These are phyloP conservation scores for Parus major DNA, from an alignment of 2,113 vertebrate species.

Conservation along the genomic window DNA sequence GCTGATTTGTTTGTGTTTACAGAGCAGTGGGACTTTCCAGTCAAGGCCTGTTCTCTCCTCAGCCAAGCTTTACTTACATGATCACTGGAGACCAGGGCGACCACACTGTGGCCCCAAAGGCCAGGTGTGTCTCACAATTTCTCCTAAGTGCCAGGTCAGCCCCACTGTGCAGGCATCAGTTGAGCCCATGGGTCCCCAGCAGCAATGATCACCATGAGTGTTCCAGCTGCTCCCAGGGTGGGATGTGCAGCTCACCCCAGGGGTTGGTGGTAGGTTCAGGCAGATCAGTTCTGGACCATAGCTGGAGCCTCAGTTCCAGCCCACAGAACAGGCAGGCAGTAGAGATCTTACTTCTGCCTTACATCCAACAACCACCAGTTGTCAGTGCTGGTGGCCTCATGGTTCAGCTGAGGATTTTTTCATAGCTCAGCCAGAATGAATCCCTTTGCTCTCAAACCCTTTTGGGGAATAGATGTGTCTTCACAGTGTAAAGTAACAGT, in stretches of 20 bases:
- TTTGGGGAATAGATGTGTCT: background rate
- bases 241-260: background rate
- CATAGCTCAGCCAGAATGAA: background rate
- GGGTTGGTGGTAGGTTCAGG: background rate
- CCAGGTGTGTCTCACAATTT: background rate
- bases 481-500: background rate
- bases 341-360: background rate
- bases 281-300: background rate
- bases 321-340: background rate
- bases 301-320: background rate
- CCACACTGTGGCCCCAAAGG: background rate
- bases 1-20: constrained; percentile 57
- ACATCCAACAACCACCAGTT: background rate
- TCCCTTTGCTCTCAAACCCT: background rate
- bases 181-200: background rate
- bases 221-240: background rate
- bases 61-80: background rate
- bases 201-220: accelerated
- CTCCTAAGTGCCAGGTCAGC: background rate
- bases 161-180: accelerated
- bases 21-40: constrained; percentile 36
- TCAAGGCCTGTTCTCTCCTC: constrained; percentile 9
- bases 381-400: background rate
- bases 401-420: background rate
- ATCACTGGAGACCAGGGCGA: background rate